A percentile compares a stretch with the other conserved stretches of the same genome.
Evolutionary conservation across 2,113 vertebrate species (phyloP).

Genomic region (Pollachius pollachius): DNA sequence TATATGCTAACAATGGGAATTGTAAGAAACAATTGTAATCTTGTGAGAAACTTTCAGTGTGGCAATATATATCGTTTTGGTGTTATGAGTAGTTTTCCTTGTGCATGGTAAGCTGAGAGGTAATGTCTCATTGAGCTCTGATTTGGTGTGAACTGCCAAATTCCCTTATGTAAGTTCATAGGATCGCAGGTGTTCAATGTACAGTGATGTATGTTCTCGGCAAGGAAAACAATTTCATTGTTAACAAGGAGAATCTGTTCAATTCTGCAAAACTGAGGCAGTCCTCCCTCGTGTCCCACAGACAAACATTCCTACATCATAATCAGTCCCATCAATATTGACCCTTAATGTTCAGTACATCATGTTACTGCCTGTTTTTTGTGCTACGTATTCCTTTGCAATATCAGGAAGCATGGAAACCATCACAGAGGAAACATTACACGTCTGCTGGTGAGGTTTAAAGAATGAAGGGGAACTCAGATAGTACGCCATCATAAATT

Average conservation of each 20-base stretch:
- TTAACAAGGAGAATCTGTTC: constrained; percentile 2
- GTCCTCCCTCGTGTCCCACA: neutral
- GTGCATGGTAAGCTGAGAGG: constrained; percentile 8
- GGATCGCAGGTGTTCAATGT: constrained; percentile 32
- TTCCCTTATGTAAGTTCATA: constrained; percentile 26
- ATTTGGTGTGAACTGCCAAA: neutral
- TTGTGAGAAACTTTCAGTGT: neutral
- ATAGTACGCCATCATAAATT: constrained; percentile 5
- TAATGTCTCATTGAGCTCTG: constrained; percentile 1
- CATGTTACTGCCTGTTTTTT: no score
- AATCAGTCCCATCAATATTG: no score
- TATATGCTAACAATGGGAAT: no score
- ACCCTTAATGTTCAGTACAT: no score
- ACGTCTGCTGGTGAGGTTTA: no score
- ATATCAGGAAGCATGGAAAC: constrained; percentile 13
- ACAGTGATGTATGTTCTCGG: constrained; percentile 35
- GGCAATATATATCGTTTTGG: constrained; percentile 16
- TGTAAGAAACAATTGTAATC: neutral
- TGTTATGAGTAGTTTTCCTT: constrained; percentile 14
- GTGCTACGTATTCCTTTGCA: no score
- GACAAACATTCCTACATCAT: constrained; percentile 16
- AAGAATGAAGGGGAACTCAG: neutral
- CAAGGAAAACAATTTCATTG: constrained; percentile 18
- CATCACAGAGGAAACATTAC: no score
- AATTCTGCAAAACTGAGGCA: no score